Base-by-base conservation (phyloP, 2,113 vertebrate genomes). In the Chinchilla lanigera region DNA sequence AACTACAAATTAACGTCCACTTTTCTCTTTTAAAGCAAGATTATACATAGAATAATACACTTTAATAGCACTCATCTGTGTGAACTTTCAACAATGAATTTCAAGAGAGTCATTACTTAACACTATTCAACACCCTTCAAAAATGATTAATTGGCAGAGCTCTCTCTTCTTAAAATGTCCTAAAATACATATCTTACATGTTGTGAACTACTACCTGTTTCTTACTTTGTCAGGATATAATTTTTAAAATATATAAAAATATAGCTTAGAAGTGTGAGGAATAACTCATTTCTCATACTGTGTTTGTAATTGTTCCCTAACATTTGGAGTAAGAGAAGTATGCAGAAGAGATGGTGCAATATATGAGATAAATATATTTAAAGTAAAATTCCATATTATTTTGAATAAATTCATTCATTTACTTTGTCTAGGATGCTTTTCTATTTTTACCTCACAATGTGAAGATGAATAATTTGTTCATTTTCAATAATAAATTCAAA, bases 1-100 rank as follows among this genome's bases (percentile, higher is more conserved):
- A 97, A 96, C 95, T 96, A 95, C 96, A 96, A 96, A 93, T 97
- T 98, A 98, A 95, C 92, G 54, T 77, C 95, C 73, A 96, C 17
- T 82, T 90, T 89, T 35, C 95, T 97, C 83, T 60, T 86, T 97
- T 98, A 95, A 98, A 98, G 90, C 8, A 80, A 97, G 93, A 91
- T 97, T 92, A 89, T 91, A 98, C 86, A 78, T 96, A 93, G 77
- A 98, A 97, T 97, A 98, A 97, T 92, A 65, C 54, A 86, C 86
- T 98, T 98, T 97, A 98, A 88, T 94, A 95, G 88, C 75, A 92
- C 30, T 96, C 93, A 78, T 97, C 96, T 97, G 56, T 94, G 63
- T 71, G 38, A 67, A 90, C 94, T 93, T 98, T 98, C 81, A 90
- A 95, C 90, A 98, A 97, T 69, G 52, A 83, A 97, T 96, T 97